Base-by-base conservation (phyloP, 2,888 invertebrate species). In the Agapostemon virescens region DNA sequence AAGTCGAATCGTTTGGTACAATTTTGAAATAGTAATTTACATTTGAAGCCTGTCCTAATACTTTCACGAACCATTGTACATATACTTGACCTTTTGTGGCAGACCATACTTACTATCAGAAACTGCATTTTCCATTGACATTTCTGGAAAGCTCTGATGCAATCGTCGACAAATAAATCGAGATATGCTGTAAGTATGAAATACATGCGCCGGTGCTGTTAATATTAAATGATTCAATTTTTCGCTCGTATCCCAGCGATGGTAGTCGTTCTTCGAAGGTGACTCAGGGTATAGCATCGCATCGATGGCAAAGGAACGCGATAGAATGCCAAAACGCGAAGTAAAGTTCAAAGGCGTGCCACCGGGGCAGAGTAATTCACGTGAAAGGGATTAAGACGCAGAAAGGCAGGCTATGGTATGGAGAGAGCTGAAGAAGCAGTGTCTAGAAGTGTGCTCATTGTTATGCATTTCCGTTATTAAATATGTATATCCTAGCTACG, bases 401-500 rank as follows among this genome's bases (percentile, higher is more conserved):
- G 71, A 69, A 61, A 66, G 69, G 58, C 63, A 52, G 23, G 11
- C 52, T 13, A 7, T 9, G 30, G 30, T 17, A n/a, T n/a, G 20
- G 58, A 17, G 58, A 30, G 58, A 30, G 52, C 45, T 66, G 80
- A 82, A 58, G 70, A 74, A 74, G 72, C 76, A 38, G 71, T 70
- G 77, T 80, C 77, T 84, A 70, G 77, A 77, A 78, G 72, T 63
- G 73, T 80, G 75, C 82, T 84, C 85, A 81, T 85, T 85, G 85
- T 85, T 85, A 81, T 85, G 83, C 85, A 85, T 85, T 85, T 85
- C 81, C 73, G 73, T 85, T 83, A 83, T 85, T 85, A 85, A 85
- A 85, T 85, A 85, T 85, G 83, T 81, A 85, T 74, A 74, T 77
- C 69, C 71, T 42, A 49, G 74, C 77, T 69, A 49, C 52, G 74